phyloP scores from a whole-genome alignment of 2,113 vertebrate genomes.

The Passer montanus region DNA sequence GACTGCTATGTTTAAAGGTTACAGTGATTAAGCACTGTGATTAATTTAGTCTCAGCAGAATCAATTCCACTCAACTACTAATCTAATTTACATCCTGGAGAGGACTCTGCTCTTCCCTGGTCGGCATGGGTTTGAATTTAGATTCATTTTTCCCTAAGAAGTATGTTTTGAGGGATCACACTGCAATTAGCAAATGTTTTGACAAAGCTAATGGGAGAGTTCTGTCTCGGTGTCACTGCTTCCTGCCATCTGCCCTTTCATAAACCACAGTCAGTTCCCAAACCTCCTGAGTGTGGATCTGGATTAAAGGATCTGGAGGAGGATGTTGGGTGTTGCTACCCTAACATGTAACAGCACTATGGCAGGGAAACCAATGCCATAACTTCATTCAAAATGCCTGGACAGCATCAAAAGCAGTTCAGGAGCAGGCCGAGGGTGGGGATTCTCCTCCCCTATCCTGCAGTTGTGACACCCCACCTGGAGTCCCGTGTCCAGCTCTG shows the following conservation, averaged over 20 bases:
- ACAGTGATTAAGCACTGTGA: conserved; percentile 86
- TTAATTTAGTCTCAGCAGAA: conserved; percentile 90
- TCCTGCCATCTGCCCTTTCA: conserved; percentile 20
- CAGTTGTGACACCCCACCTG: neutral
- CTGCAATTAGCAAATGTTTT: conserved; percentile 34
- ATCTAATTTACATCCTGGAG: conserved; percentile 74
- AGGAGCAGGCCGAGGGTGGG: neutral
- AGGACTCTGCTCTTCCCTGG: conserved; percentile 51
- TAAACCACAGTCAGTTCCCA: neutral
- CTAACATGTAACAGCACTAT: rapidly evolving
- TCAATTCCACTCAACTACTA: conserved; percentile 89
- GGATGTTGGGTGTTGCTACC: rapidly evolving
- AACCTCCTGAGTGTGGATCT: neutral
- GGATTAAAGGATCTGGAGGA: neutral
- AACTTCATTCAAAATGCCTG: neutral
- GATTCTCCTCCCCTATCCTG: neutral
- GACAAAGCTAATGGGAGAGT: conserved; percentile 49
- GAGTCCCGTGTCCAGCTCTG: neutral
- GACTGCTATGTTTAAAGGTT: conserved; percentile 74
- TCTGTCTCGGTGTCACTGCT: conserved; percentile 20
- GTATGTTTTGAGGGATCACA: neutral
- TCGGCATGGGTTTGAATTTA: conserved; percentile 21
- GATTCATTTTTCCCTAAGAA: conserved; percentile 9
- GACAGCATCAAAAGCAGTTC: neutral
- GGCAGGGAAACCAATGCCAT: neutral